phyloP scores from a whole-genome alignment of 1,140 invertebrate species.

The Cydia strobilella region DNA sequence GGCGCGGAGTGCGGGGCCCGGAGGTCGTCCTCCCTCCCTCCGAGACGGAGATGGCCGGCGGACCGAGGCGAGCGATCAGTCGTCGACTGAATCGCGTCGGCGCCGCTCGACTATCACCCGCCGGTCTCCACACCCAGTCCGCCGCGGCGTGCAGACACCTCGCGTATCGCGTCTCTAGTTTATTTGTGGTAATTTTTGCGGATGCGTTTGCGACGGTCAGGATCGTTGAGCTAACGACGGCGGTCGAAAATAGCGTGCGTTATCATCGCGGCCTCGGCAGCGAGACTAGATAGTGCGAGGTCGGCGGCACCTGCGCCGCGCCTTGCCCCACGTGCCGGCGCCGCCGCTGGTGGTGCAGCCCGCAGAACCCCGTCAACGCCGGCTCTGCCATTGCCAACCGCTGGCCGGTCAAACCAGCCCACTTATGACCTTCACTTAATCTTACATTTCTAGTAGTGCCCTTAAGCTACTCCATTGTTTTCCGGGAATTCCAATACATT shows the following conservation, averaged over 20 bases:
- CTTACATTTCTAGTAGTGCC: neutral
- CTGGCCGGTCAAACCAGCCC: neutral
- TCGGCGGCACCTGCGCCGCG: slow-evolving; percentile 73
- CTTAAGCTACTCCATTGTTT: neutral
- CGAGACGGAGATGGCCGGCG: slow-evolving; percentile 55
- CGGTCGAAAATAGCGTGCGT: slow-evolving; percentile 68
- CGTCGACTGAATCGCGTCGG: slow-evolving; percentile 69
- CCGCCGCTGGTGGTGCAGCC: slow-evolving; percentile 48
- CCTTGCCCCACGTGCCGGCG: slow-evolving; percentile 64
- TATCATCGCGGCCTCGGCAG: slow-evolving; percentile 74
- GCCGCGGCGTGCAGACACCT: slow-evolving; percentile 45
- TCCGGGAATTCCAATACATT: neutral
- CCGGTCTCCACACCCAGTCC: slow-evolving; percentile 41
- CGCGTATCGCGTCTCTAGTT: slow-evolving; percentile 50
- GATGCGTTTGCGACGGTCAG: slow-evolving; percentile 68
- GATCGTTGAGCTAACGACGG: slow-evolving; percentile 57
- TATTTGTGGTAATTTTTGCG: slow-evolving; percentile 53
- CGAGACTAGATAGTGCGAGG: slow-evolving; percentile 76
- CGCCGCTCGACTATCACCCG: slow-evolving; percentile 53
- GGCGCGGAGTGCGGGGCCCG: slow-evolving; percentile 56
- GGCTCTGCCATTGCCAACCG: neutral
- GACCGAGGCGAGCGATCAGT: slow-evolving; percentile 56
- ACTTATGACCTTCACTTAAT: neutral
- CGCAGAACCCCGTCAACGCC: neutral
- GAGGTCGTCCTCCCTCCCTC: slow-evolving; percentile 69